Percentiles rank a stretch among this genome's conserved stretches.
Conservation (phyloP, 2,113 vertebrate genomes). For the Pao palembangensis region DNA sequence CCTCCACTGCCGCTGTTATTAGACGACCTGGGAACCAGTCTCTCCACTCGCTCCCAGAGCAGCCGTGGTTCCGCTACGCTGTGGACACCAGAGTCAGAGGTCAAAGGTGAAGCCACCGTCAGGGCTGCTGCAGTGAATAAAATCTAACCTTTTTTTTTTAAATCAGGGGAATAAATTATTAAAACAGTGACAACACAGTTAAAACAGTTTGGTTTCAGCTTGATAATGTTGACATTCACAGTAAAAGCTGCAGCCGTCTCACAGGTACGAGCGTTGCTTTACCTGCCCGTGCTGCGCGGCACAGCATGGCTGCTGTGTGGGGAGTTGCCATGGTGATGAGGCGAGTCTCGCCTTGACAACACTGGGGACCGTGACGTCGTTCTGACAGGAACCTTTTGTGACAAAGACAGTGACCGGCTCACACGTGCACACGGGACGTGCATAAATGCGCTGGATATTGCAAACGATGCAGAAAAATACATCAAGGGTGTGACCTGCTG, state of each 20-base stretch:
- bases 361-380: slow-evolving; percentile 93
- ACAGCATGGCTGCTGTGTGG: slow-evolving; percentile 79
- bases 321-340: slow-evolving; percentile 82
- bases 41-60: slow-evolving; percentile 96
- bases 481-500: not conserved
- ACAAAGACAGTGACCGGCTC: slow-evolving; percentile 61
- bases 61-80: slow-evolving; percentile 83
- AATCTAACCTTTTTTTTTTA: not conserved
- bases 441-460: not conserved
- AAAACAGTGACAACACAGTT: no score
- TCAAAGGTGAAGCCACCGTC: slow-evolving; percentile 2
- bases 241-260: no score
- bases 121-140: not conserved
- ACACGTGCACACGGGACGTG: slow-evolving; percentile 17
- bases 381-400: slow-evolving; percentile 84
- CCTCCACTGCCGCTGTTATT: slow-evolving; percentile 58
- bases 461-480: not conserved
- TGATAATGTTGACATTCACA: no score
- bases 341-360: slow-evolving; percentile 87
- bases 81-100: slow-evolving; percentile 21
- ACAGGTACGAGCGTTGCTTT: slow-evolving; percentile 19
- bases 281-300: slow-evolving; percentile 88
- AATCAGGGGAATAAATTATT: no score
- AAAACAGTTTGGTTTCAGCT: no score
- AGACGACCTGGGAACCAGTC: slow-evolving; percentile 81